Conservation (phyloP, 2,888 invertebrate genomes). For the Callyntrura guangdongensis region DNA sequence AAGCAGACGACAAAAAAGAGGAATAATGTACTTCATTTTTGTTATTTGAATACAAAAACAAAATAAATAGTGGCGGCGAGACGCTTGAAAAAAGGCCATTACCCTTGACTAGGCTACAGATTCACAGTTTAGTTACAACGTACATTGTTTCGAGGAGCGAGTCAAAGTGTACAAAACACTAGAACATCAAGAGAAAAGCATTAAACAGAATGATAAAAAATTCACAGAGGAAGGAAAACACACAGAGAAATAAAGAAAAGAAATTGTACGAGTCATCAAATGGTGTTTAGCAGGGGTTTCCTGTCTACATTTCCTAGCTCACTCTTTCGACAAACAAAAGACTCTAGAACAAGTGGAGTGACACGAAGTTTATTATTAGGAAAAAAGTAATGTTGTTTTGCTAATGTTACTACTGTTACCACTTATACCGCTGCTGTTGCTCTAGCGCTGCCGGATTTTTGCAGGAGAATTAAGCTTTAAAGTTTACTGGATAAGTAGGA, state of each 20-base stretch:
- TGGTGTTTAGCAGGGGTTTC: conserved; percentile 41
- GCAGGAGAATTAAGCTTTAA: conserved; percentile 3
- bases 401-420: too few relatives aligned
- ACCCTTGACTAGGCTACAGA: conserved; percentile 23
- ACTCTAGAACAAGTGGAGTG: not conserved
- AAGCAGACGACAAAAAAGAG: not conserved
- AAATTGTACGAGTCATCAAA: conserved; percentile 28
- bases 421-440: not conserved
- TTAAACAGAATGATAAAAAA: not conserved
- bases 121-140: too few relatives aligned
- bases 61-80: not conserved
- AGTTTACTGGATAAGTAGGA: not conserved
- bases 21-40: not conserved
- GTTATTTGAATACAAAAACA: not conserved
- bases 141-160: not conserved
- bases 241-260: conserved; percentile 6
- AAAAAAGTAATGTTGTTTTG: not conserved
- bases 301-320: not conserved
- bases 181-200: not conserved
- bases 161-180: not conserved
- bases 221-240: not conserved
- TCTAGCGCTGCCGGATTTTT: not conserved
- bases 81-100: conserved; percentile 9
- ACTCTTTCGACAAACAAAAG: conserved; percentile 10
- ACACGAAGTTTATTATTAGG: not conserved